Evolutionary conservation across 2,113 vertebrate species (phyloP).

Genomic region (Pelodiscus sinensis): DNA sequence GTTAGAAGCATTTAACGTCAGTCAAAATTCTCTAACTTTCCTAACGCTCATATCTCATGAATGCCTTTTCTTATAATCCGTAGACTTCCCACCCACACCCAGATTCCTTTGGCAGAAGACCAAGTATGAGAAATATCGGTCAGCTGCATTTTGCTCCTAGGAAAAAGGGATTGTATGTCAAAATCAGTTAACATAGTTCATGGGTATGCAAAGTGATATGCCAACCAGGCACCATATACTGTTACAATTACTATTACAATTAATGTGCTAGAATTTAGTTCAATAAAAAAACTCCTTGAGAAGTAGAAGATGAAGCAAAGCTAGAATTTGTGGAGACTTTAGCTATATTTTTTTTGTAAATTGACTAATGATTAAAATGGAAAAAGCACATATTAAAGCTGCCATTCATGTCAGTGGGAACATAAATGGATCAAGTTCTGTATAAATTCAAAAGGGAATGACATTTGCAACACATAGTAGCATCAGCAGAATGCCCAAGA

Average conservation of each 20-base stretch:
- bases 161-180: background rate
- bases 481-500: conserved; percentile 49
- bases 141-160: background rate
- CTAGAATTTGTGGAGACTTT: conserved; percentile 40
- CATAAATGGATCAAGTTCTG: conserved; percentile 67
- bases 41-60: background rate
- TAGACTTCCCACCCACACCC: background rate
- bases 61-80: background rate
- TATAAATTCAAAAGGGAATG: conserved; percentile 32
- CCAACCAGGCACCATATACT: background rate
- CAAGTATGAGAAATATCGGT: background rate
- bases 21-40: background rate
- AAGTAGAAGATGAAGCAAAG: background rate
- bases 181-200: background rate
- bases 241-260: background rate
- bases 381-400: conserved; percentile 65
- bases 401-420: conserved; percentile 55
- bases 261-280: background rate
- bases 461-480: conserved; percentile 39
- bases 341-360: conserved; percentile 70
- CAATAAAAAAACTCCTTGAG: conserved; percentile 16
- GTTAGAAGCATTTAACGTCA: background rate
- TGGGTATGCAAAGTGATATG: background rate
- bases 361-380: conserved; percentile 66
- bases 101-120: accelerated